Conservation (phyloP, 2,113 vertebrate genomes). For the Diphyllodes magnificus region DNA sequence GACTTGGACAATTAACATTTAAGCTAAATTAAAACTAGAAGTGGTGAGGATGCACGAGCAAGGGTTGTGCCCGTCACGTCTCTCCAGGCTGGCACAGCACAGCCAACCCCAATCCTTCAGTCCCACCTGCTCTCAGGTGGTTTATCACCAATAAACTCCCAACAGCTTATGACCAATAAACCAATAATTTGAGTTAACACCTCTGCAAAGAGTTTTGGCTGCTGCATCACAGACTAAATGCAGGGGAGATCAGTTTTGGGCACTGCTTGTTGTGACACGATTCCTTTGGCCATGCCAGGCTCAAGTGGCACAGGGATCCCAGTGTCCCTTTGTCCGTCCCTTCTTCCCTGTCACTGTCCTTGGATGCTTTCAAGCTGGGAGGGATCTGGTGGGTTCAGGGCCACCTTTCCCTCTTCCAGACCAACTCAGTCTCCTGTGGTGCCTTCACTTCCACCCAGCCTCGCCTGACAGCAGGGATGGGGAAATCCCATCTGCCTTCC, state of each 20-base stretch:
- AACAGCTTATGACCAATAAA: not conserved
- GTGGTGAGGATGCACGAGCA: not conserved
- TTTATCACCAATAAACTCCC: not conserved
- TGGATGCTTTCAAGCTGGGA: not conserved
- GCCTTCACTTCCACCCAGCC: too few relatives aligned
- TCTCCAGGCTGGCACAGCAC: not conserved
- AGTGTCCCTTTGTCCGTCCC: rapidly evolving
- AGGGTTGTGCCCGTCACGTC: rapidly evolving
- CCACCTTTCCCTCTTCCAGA: not conserved
- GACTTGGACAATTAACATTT: conserved; percentile 14
- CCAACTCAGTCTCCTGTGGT: not conserved
- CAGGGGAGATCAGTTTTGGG: not conserved
- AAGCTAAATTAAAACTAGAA: not conserved
- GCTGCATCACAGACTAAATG: not conserved
- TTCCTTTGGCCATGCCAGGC: rapidly evolving
- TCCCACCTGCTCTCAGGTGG: not conserved
- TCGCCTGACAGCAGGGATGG: not conserved
- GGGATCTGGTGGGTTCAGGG: not conserved
- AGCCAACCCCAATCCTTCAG: not conserved
- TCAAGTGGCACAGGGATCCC: not conserved
- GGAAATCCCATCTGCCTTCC: not conserved
- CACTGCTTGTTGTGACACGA: rapidly evolving
- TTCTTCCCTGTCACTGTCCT: rapidly evolving
- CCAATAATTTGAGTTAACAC: not conserved
- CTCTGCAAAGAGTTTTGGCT: not conserved